Percentiles rank a stretch among this genome's conserved stretches.
phyloP scores from a whole-genome alignment of 2,113 vertebrate genomes.

The Baryphthengus martii region DNA sequence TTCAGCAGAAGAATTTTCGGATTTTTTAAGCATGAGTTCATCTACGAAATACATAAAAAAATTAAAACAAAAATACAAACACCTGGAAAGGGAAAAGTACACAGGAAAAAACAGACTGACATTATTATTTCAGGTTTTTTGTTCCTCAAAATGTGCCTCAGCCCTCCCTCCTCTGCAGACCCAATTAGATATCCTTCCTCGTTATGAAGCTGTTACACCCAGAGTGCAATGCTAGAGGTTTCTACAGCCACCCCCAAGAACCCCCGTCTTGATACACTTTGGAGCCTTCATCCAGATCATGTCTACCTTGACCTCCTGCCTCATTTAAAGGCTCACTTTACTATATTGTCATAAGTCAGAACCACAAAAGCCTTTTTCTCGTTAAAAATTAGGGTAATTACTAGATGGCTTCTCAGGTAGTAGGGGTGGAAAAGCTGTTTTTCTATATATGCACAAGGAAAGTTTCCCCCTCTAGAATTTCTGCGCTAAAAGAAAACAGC shows the following conservation, averaged over 20 bases:
- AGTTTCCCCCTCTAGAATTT: neutral
- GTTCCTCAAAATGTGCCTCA: neutral
- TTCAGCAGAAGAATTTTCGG: conserved; percentile 96
- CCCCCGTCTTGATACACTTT: neutral
- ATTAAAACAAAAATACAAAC: neutral
- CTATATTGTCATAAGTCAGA: neutral
- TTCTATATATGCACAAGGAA: neutral
- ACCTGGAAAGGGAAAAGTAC: neutral
- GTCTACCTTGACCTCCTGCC: neutral
- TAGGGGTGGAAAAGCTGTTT: neutral
- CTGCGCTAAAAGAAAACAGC: neutral
- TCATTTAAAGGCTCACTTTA: neutral
- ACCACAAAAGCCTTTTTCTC: neutral
- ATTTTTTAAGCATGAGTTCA: conserved; percentile 95
- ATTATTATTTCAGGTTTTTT: neutral
- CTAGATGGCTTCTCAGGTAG: neutral
- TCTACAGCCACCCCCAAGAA: neutral
- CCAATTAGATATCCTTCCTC: neutral
- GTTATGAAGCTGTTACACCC: neutral
- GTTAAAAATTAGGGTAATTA: neutral
- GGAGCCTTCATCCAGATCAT: neutral
- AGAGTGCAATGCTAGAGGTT: neutral
- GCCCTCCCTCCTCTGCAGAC: neutral
- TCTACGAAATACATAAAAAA: conserved; percentile 72
- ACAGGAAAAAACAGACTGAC: neutral